Conservation (phyloP, 2,888 invertebrate genomes). For the Thyatira batis region DNA sequence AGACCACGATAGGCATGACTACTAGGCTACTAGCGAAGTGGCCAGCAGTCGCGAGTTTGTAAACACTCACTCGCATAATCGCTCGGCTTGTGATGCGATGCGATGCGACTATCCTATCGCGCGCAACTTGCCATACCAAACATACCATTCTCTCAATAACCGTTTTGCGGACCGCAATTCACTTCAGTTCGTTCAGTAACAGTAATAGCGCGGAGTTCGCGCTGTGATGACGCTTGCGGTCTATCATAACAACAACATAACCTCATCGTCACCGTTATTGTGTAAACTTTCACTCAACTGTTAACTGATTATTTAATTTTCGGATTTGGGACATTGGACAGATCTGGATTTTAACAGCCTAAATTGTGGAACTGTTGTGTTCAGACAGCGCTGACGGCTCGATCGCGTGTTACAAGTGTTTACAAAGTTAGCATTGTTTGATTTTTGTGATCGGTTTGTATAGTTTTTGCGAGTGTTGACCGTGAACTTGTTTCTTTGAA, state of each 20-base stretch:
- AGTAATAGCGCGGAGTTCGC: conserved; percentile 58
- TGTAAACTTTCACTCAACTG: conserved; percentile 55
- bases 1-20: too few species aligned
- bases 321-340: conserved; percentile 10
- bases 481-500: conserved; percentile 67
- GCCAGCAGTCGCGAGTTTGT: not conserved
- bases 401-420: conserved; percentile 53
- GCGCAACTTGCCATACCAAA: conserved; percentile 16
- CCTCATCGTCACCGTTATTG: conserved; percentile 50
- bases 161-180: conserved; percentile 40
- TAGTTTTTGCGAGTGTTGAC: conserved; percentile 50
- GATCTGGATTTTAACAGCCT: not conserved
- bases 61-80: not conserved
- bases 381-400: conserved; percentile 7
- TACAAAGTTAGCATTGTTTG: conserved; percentile 63
- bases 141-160: conserved; percentile 22
- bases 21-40: too few species aligned
- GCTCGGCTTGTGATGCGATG: not conserved
- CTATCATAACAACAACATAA: conserved; percentile 66
- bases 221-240: conserved; percentile 41
- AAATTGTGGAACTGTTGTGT: conserved; percentile 6
- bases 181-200: conserved; percentile 29
- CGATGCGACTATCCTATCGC: not conserved
- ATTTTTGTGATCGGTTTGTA: conserved; percentile 47
- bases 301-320: conserved; percentile 16